Percentiles rank a stretch among this genome's conserved stretches.
Conservation (phyloP, 2,888 invertebrate genomes). For the Perizoma flavofasciatum region DNA sequence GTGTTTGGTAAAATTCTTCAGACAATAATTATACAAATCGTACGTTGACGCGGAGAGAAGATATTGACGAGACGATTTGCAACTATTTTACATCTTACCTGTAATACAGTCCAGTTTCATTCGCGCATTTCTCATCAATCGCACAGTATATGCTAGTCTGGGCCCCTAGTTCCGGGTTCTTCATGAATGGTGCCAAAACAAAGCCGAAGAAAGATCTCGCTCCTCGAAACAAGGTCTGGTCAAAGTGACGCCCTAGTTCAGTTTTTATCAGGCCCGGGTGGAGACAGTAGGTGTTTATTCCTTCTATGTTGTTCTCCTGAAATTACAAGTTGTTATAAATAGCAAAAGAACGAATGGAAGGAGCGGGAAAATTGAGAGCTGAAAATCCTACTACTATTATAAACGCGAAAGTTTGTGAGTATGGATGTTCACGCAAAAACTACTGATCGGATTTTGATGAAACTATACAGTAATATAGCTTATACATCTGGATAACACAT, state of each 20-base stretch:
- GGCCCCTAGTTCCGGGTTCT: constrained; percentile 86
- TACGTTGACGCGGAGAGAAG: no score
- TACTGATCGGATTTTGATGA: no score
- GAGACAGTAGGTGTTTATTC: constrained; percentile 87
- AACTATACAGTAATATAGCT: no score
- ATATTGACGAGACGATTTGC: no score
- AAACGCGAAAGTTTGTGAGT: no score
- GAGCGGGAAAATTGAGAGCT: no score
- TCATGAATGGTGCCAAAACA: constrained; percentile 73
- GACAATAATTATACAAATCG: no score
- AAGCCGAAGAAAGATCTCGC: constrained; percentile 63
- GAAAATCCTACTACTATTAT: no score
- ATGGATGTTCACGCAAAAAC: no score
- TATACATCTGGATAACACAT: no score
- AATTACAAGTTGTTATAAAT: not conserved
- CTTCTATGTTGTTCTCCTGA: constrained; percentile 72
- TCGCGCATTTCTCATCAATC: constrained; percentile 85
- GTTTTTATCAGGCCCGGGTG: constrained; percentile 91
- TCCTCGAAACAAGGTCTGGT: constrained; percentile 77
- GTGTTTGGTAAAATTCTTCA: no score
- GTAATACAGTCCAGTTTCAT: constrained; percentile 85
- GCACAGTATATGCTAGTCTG: constrained; percentile 90
- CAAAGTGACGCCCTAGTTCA: constrained; percentile 88
- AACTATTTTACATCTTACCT: constrained; percentile 57
- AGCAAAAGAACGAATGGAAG: no score